phyloP scores from a whole-genome alignment of 2,113 vertebrate species.

The Calyptomena viridis region DNA sequence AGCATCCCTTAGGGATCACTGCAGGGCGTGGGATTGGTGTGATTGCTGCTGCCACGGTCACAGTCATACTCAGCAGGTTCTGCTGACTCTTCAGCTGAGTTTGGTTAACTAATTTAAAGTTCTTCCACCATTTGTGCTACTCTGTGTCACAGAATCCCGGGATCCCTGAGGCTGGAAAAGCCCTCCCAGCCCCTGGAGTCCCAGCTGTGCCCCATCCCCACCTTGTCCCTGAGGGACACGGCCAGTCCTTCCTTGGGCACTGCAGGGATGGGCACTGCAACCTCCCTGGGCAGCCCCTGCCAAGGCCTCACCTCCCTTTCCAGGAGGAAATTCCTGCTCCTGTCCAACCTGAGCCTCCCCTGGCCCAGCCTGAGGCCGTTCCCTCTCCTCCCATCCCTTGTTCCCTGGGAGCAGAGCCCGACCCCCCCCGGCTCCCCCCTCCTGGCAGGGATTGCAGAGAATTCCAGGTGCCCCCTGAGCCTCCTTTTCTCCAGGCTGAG shows the following conservation, averaged over 20 bases:
- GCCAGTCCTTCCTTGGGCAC: background rate
- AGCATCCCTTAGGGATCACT: background rate
- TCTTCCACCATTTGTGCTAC: background rate
- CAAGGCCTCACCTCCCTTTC: too few relatives aligned
- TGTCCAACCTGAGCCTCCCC: too few relatives aligned
- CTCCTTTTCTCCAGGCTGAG: too few relatives aligned
- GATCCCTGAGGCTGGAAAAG: background rate
- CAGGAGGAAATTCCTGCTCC: too few relatives aligned
- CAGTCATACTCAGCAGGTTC: background rate
- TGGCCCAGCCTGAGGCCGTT: too few relatives aligned
- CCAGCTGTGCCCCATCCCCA: rapidly evolving
- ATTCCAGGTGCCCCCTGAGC: too few relatives aligned
- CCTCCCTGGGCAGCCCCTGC: too few relatives aligned
- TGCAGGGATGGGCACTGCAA: background rate
- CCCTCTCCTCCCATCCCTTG: too few relatives aligned
- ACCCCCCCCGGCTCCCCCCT: too few relatives aligned
- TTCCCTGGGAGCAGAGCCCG: too few relatives aligned
- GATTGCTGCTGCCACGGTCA: rapidly evolving
- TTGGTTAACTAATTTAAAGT: background rate
- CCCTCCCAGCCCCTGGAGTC: too few relatives aligned
- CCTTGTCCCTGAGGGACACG: background rate
- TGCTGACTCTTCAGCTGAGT: background rate
- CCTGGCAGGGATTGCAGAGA: too few relatives aligned
- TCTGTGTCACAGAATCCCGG: background rate
- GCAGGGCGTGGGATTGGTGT: background rate